These are phyloP conservation scores for Melanotaenia trifasciata DNA, from an alignment of 2,797 vertebrate genomes.

Conservation along the genomic window DNA sequence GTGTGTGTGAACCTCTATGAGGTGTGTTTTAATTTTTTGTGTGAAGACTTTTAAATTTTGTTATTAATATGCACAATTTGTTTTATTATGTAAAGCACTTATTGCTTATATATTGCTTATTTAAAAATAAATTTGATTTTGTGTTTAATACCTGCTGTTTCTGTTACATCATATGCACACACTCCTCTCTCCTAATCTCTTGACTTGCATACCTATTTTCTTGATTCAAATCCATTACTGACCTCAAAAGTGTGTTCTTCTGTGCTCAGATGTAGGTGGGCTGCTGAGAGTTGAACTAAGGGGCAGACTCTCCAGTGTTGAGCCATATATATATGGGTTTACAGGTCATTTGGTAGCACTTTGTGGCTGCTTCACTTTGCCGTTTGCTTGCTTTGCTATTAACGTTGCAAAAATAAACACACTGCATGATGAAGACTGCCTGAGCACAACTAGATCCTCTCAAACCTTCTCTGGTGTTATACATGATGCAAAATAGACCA, in stretches of 20 bases:
- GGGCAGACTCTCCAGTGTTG: background rate
- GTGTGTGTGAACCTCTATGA: too few species aligned
- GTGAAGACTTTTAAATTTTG: too few species aligned
- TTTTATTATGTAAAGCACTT: too few species aligned
- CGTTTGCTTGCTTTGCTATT: slow-evolving; percentile 3
- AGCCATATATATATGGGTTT: background rate
- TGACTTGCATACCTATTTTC: too few species aligned
- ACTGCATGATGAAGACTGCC: background rate
- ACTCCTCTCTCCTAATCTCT: background rate
- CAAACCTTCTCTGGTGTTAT: background rate
- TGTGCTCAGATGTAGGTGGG: background rate
- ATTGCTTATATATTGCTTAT: too few species aligned
- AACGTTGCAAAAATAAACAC: background rate
- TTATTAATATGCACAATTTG: too few species aligned
- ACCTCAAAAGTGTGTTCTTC: background rate
- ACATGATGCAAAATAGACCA: background rate
- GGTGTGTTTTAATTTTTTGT: too few species aligned
- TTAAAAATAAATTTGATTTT: too few species aligned
- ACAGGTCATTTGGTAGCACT: slow-evolving; percentile 2
- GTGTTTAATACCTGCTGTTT: background rate
- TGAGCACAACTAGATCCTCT: background rate
- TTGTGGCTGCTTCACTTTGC: background rate
- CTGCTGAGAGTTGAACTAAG: slow-evolving; percentile 4
- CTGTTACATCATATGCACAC: background rate
- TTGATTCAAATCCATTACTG: background rate